phyloP scores from a whole-genome alignment of 2,113 vertebrate genomes.

The Girardinichthys multiradiatus region DNA sequence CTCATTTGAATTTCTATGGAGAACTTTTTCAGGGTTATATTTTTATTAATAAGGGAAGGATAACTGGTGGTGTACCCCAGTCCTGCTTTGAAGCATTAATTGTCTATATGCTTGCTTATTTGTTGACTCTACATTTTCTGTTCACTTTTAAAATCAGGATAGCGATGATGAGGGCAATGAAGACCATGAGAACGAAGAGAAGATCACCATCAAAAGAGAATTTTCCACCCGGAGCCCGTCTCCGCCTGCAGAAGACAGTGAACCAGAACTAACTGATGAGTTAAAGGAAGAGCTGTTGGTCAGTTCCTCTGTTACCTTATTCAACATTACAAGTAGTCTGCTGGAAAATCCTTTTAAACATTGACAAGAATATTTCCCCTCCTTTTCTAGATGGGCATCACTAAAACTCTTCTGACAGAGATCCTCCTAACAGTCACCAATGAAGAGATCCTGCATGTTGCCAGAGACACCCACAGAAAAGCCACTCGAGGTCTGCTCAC shows the following conservation, averaged over 20 bases:
- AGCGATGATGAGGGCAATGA: conserved; percentile 89
- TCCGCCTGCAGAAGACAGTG: conserved; percentile 92
- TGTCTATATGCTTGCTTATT: too few relatives aligned
- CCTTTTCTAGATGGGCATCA: conserved; percentile 86
- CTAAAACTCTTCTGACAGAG: conserved; percentile 96
- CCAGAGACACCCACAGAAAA: conserved; percentile 94
- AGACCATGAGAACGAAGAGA: conserved; percentile 82
- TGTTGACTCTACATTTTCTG: neutral
- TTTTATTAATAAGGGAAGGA: neutral
- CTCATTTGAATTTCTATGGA: neutral
- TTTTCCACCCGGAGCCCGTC: conserved; percentile 88
- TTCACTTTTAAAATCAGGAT: conserved; percentile 79
- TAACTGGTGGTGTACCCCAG: too few relatives aligned
- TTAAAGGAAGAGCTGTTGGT: conserved; percentile 98
- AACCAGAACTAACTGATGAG: conserved; percentile 97
- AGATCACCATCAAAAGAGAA: conserved; percentile 80
- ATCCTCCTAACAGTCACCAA: conserved; percentile 97
- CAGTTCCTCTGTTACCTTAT: conserved; percentile 33
- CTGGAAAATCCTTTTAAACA: neutral
- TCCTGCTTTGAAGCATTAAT: too few relatives aligned
- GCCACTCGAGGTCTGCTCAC: conserved; percentile 93
- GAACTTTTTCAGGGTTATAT: neutral
- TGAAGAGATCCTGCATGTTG: conserved; percentile 94
- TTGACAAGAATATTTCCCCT: neutral
- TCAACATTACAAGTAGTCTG: too few relatives aligned